These are phyloP conservation scores for Phania funesta DNA, from an alignment of 2,888 invertebrate genomes.

Conservation along the genomic window DNA sequence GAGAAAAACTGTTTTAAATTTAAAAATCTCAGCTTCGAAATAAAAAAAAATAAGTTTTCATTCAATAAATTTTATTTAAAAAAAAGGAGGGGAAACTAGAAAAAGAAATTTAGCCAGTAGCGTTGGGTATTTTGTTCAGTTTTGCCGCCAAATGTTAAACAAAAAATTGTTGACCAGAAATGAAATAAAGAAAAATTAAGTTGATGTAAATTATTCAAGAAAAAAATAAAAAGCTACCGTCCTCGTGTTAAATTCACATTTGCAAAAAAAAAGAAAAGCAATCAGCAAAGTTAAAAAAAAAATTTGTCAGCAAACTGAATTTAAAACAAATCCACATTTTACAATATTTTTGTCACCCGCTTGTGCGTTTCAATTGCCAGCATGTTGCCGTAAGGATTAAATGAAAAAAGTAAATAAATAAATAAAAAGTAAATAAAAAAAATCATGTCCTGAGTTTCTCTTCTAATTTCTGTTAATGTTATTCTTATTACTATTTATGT, in stretches of 20 bases:
- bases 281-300: not conserved
- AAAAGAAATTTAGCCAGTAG: too few species aligned
- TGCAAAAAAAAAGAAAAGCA: not conserved
- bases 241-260: not conserved
- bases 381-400: not conserved
- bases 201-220: not conserved
- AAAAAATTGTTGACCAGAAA: not conserved
- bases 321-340: not conserved
- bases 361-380: too few species aligned
- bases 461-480: slow-evolving; percentile 2
- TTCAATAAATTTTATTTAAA: not conserved
- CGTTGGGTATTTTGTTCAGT: too few species aligned
- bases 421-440: slow-evolving; percentile 15
- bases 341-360: too few species aligned
- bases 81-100: not conserved
- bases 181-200: slow-evolving; percentile 1
- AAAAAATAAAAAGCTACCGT: slow-evolving; percentile 5
- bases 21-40: slow-evolving; percentile 15
- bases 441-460: not conserved
- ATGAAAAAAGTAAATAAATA: slow-evolving; percentile 4
- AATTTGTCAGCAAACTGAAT: not conserved
- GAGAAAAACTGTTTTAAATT: not conserved
- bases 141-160: slow-evolving; percentile 45
- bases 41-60: not conserved
- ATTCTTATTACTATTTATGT: not conserved